These are phyloP conservation scores for Andrena camellia DNA, from an alignment of 2,888 invertebrate genomes.

Conservation along the genomic window DNA sequence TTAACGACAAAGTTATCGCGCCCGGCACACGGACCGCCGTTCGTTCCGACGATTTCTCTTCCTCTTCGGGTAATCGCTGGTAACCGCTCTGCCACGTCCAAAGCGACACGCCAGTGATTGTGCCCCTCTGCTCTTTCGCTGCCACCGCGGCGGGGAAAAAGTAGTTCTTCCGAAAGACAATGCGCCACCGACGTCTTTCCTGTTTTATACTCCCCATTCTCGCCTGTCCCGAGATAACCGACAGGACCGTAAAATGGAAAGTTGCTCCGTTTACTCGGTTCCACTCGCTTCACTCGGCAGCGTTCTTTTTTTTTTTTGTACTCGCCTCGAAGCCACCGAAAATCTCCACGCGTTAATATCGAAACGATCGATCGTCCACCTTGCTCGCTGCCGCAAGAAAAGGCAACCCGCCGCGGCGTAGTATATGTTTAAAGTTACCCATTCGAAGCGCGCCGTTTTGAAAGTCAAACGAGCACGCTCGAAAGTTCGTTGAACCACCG, in stretches of 20 bases:
- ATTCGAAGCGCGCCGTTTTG: conserved; percentile 63
- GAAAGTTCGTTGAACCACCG: conserved; percentile 71
- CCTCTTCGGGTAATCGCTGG: conserved; percentile 36
- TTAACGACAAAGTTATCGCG: conserved; percentile 48
- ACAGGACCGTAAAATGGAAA: conserved; percentile 27
- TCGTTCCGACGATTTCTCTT: conserved; percentile 54
- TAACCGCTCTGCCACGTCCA: conserved; percentile 5
- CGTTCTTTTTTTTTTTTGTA: neutral
- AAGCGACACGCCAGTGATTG: conserved; percentile 8
- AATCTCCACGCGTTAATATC: conserved; percentile 14
- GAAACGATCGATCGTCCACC: conserved; percentile 39
- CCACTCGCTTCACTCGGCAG: neutral
- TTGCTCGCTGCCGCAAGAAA: conserved; percentile 16
- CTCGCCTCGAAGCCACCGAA: neutral
- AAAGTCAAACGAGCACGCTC: conserved; percentile 68
- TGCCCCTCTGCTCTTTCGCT: conserved; percentile 12
- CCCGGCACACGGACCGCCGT: neutral
- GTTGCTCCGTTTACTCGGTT: neutral
- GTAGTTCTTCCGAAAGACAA: conserved; percentile 24
- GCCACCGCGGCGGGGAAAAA: neutral
- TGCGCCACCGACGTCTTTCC: neutral
- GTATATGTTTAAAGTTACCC: conserved; percentile 69
- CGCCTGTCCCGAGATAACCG: neutral
- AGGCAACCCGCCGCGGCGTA: conserved; percentile 31
- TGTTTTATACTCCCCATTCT: neutral